These are phyloP conservation scores for Nebria brevicollis DNA, from an alignment of 2,888 invertebrate genomes.

Conservation along the genomic window DNA sequence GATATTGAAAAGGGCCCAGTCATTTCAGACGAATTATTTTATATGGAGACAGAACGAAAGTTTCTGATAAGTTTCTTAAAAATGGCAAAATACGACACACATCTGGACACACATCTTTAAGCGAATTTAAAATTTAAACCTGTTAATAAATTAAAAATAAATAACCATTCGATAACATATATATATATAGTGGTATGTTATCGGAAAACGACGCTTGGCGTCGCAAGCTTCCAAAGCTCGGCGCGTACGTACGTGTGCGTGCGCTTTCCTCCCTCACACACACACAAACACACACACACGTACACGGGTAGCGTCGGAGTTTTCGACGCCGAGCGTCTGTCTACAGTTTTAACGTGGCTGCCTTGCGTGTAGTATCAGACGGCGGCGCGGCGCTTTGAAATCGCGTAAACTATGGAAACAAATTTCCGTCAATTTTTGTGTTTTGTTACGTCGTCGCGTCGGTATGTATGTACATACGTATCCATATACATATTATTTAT, in stretches of 20 bases:
- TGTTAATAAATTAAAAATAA: not conserved
- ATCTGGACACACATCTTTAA: not conserved
- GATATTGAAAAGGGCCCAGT: not conserved
- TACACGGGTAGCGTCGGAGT: constrained; percentile 20
- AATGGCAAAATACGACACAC: too few relatives aligned
- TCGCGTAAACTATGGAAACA: constrained; percentile 4
- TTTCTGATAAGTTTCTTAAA: too few relatives aligned
- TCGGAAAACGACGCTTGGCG: not conserved
- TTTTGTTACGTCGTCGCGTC: not conserved
- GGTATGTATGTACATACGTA: too few relatives aligned
- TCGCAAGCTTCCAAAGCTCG: not conserved
- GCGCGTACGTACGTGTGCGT: not conserved
- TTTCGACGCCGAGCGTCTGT: constrained; percentile 46
- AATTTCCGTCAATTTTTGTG: not conserved
- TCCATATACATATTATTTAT: too few relatives aligned
- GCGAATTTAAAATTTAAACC: not conserved
- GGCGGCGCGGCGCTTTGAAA: constrained; percentile 50
- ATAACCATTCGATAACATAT: not conserved
- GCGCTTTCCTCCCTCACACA: not conserved
- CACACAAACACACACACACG: not conserved
- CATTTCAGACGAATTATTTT: not conserved
- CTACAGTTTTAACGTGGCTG: constrained; percentile 58
- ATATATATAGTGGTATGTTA: not conserved
- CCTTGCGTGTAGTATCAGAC: constrained; percentile 54
- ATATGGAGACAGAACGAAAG: too few relatives aligned